Conservation (phyloP, 2,888 invertebrate species). For the Periphyllus acericola region DNA sequence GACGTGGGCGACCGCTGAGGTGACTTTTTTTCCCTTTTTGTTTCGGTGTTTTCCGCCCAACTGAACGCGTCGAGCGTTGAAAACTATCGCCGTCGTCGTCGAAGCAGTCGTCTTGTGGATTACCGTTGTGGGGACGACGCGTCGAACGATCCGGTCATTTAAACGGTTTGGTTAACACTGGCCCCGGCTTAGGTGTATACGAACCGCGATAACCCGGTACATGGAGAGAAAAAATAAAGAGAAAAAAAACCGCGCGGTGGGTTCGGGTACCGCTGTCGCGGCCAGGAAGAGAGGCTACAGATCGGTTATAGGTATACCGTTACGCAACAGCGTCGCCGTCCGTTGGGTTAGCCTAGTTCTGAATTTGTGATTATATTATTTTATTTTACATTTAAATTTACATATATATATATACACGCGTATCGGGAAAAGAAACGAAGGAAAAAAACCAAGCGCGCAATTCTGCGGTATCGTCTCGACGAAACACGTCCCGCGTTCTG, state of each 20-base stretch:
- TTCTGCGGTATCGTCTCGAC: slow-evolving; percentile 7
- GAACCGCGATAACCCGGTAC: neutral
- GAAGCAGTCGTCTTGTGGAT: neutral
- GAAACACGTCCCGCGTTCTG: neutral
- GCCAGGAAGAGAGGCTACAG: slow-evolving; percentile 23
- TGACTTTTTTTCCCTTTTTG: neutral
- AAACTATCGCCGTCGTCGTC: neutral
- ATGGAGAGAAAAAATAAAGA: neutral
- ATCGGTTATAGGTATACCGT: slow-evolving; percentile 12
- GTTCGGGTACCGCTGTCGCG: neutral
- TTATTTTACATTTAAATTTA: neutral
- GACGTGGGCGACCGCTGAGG: neutral
- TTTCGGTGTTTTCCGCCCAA: neutral
- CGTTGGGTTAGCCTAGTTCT: slow-evolving; percentile 35
- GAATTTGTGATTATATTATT: neutral
- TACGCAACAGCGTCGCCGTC: slow-evolving; percentile 37
- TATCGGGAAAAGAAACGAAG: neutral
- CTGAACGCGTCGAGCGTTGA: neutral
- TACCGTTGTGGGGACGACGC: slow-evolving; percentile 8
- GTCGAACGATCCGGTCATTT: slow-evolving; percentile 32
- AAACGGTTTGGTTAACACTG: slow-evolving; percentile 56
- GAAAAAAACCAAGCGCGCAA: neutral
- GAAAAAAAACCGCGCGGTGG: neutral
- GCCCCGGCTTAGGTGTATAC: neutral
- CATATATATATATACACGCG: no score